Conservation (phyloP, 2,888 invertebrate genomes). For the Drosophila vallismaia region DNA sequence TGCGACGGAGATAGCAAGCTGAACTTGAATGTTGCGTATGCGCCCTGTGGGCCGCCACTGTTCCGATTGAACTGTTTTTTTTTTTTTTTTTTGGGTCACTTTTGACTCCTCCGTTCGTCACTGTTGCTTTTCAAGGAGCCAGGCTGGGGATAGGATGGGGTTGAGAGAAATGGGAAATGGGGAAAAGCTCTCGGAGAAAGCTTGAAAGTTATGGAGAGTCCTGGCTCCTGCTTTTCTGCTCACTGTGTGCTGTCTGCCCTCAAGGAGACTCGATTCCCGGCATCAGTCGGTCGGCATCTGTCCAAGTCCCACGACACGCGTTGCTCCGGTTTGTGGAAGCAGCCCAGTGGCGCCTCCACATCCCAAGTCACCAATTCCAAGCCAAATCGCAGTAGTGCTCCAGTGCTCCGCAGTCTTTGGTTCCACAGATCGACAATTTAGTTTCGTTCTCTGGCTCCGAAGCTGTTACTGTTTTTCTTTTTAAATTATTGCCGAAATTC, state of each 20-base stretch:
- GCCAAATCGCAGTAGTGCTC: not conserved
- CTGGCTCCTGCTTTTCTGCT: constrained; percentile 15
- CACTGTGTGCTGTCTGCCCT: not conserved
- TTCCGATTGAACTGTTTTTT: not conserved
- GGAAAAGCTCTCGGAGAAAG: constrained; percentile 15
- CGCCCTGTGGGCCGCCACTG: constrained; percentile 25
- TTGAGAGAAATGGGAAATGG: not conserved
- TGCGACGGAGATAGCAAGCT: not conserved
- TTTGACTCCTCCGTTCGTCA: constrained; percentile 10
- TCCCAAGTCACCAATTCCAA: not conserved
- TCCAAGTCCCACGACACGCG: constrained; percentile 69
- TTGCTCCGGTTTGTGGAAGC: constrained; percentile 37
- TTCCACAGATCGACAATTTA: no score
- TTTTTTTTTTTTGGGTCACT: constrained; percentile 1
- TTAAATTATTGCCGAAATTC: not conserved
- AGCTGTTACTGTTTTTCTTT: not conserved
- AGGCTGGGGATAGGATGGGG: not conserved
- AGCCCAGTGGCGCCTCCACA: constrained; percentile 40
- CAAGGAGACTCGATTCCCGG: constrained; percentile 2
- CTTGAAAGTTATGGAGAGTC: constrained; percentile 38
- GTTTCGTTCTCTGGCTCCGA: not conserved
- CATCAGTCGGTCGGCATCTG: constrained; percentile 67
- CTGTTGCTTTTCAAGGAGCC: constrained; percentile 15
- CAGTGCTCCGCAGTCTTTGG: not conserved
- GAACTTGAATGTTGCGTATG: constrained; percentile 36